Conservation (phyloP, 2,888 invertebrate genomes). For the Cephus pulcher region DNA sequence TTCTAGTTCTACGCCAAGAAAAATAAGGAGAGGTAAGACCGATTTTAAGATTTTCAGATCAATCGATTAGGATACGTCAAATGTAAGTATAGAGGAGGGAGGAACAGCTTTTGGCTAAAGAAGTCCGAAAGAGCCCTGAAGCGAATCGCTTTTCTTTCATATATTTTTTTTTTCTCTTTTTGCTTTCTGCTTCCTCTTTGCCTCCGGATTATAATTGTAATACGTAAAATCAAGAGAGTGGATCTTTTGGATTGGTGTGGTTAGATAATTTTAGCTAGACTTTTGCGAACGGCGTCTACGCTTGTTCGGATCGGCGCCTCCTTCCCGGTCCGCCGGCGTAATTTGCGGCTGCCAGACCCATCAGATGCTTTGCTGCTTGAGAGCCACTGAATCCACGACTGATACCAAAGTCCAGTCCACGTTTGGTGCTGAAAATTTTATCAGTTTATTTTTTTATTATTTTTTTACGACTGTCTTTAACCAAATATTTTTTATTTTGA, state of each 20-base stretch:
- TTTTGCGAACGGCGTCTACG: conserved; percentile 38
- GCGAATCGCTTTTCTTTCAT: no score
- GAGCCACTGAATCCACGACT: conserved; percentile 90
- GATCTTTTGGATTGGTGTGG: neutral
- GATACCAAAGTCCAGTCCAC: conserved; percentile 88
- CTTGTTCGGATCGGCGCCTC: conserved; percentile 75
- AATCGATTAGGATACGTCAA: no score
- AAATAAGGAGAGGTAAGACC: no score
- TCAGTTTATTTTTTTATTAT: neutral
- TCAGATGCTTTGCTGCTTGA: conserved; percentile 90
- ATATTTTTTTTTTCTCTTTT: no score
- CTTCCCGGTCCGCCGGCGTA: conserved; percentile 90
- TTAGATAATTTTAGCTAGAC: neutral
- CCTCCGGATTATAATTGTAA: no score
- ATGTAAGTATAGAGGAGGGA: no score
- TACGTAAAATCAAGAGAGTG: no score
- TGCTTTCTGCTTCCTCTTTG: no score
- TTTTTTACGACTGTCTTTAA: neutral
- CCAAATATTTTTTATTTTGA: conserved; percentile 2
- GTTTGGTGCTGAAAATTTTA: conserved; percentile 75
- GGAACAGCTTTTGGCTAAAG: no score
- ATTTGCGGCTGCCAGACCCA: conserved; percentile 91
- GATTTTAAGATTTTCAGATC: no score
- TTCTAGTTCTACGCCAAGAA: no score
- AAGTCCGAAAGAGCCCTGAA: no score